Base-by-base conservation (phyloP, 2,113 vertebrate species). In the Merops nubicus region DNA sequence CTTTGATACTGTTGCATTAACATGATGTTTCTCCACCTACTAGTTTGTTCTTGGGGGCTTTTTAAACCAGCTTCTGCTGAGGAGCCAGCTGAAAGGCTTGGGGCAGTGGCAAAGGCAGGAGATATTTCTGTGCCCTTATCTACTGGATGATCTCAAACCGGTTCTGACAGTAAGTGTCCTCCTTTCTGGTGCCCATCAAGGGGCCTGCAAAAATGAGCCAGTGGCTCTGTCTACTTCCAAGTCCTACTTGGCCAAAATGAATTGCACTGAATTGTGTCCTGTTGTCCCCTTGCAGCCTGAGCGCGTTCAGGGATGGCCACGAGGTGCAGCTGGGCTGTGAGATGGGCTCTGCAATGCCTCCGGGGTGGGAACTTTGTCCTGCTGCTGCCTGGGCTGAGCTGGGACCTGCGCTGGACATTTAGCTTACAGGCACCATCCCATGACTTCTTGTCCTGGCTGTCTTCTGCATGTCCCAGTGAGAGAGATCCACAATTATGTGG, bases 341-440 rank as follows among this genome's bases (percentile, higher is more conserved):
- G 63, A 12, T 36, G 54, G 73, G 26, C 36, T 87, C 26, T 42
- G 63, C 51, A 23, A 15, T 23, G 42, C 23, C 60, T 12, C 42
- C 8, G 3, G 3, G 5, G 31, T 50, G 51, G 43, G 60, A 48
- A 40, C 9, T 12, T 31, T 67, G 51, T 57, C 26, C 65, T 51
- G 48, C 48, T 54, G 48, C 76, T 13, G 25, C 25, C 1, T 8
- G 62, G 47, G 50, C 7, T 19, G 62, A 67, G 62, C 62, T 31
- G 40, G 33, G 19, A 54, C 77, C 31, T 20, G 7, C 29, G 5
- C 25, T 2, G 11, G 12, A 3, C 45, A 34, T 36, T 29, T 50
- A 29, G 13, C 28, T 22, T 26, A 2, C 6, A 17, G 64, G 22
- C 23, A 15, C 8, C 2, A 0, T n/a, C 22, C 54, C 14, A 2